Evolutionary conservation across 2,888 invertebrate species (phyloP).

Genomic region (Nebria brevicollis): DNA sequence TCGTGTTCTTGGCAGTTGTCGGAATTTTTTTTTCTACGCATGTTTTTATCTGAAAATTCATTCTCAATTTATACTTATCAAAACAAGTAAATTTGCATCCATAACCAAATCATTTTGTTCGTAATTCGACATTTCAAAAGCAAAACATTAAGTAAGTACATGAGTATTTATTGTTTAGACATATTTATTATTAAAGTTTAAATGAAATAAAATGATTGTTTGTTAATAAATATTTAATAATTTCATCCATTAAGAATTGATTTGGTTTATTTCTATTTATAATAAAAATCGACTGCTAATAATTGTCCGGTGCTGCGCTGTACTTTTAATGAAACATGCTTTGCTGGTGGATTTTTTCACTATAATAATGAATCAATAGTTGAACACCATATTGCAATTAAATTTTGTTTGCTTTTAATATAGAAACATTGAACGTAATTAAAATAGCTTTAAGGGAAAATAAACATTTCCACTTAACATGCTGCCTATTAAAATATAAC

Average conservation of each 20-base stretch:
- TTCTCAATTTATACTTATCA: too few species aligned
- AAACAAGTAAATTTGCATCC: too few species aligned
- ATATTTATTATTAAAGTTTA: too few species aligned
- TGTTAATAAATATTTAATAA: too few species aligned
- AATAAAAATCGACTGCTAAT: not conserved
- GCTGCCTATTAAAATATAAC: not conserved
- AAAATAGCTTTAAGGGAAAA: slow-evolving; percentile 34
- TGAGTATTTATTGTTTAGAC: too few species aligned
- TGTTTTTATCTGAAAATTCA: too few species aligned
- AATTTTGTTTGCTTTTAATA: slow-evolving; percentile 42
- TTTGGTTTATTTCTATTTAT: not conserved
- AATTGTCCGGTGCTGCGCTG: not conserved
- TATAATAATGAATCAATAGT: slow-evolving; percentile 41
- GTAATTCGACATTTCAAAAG: too few species aligned
- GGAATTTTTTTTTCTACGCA: too few species aligned
- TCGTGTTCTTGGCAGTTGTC: too few species aligned
- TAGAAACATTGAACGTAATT: slow-evolving; percentile 30
- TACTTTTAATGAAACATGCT: not conserved
- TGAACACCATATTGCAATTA: slow-evolving; percentile 43
- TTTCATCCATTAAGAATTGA: not conserved
- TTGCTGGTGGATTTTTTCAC: slow-evolving; percentile 13
- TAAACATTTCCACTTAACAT: slow-evolving; percentile 21
- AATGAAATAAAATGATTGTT: too few species aligned
- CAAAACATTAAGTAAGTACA: too few species aligned
- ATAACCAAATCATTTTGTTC: too few species aligned